Percentiles rank a stretch among this genome's conserved stretches.
These are phyloP conservation scores for Lasioglossum calceatum DNA, from an alignment of 2,888 invertebrate species.

Conservation along the genomic window DNA sequence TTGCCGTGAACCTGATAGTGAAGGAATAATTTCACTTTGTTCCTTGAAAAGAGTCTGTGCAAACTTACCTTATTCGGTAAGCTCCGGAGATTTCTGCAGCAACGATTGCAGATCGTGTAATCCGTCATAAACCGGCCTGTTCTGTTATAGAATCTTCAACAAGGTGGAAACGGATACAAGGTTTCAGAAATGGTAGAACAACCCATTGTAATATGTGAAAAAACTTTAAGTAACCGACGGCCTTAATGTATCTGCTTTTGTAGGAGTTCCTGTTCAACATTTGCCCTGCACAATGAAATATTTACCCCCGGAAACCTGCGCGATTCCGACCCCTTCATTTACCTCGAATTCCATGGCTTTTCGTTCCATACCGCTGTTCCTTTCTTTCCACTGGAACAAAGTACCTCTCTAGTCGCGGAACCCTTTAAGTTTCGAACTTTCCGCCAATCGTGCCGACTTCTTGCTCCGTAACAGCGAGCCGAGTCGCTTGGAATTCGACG, in stretches of 20 bases:
- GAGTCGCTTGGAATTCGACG: constrained; percentile 34
- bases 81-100: not conserved
- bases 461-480: constrained; percentile 22
- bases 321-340: constrained; percentile 31
- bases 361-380: not conserved
- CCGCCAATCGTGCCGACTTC: constrained; percentile 30
- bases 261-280: constrained; percentile 27
- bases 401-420: constrained; percentile 28
- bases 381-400: constrained; percentile 17
- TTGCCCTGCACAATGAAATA: constrained; percentile 32
- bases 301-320: not conserved
- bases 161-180: not conserved
- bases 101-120: not conserved
- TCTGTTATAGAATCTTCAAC: not conserved
- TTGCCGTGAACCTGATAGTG: too few species aligned
- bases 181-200: not conserved
- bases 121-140: not conserved
- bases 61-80: too few species aligned
- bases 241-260: not conserved
- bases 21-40: too few species aligned
- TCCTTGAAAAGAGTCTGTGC: too few species aligned
- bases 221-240: constrained; percentile 29
- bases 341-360: constrained; percentile 30
- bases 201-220: not conserved
- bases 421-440: constrained; percentile 34